A percentile compares a stretch with the other conserved stretches of the same genome.
These are phyloP conservation scores for Phrynosoma platyrhinos DNA, from an alignment of 2,113 vertebrate species.

Conservation along the genomic window DNA sequence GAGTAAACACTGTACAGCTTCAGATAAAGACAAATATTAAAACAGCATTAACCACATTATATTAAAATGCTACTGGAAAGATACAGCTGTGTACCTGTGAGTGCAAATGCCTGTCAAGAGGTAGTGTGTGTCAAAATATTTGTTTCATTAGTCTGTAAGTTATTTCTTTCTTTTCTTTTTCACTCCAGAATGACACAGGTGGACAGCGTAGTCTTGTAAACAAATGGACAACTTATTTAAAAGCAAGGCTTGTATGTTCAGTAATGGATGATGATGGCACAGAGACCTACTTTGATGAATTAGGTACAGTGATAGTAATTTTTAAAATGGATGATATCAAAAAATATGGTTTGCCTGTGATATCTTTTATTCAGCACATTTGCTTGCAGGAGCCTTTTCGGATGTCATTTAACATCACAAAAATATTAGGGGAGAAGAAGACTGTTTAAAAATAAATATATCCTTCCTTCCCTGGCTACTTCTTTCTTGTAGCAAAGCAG, in stretches of 20 bases:
- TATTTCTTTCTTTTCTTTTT: constrained; percentile 26
- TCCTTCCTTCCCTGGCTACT: not conserved
- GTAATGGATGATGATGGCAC: constrained; percentile 95
- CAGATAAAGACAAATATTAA: no score
- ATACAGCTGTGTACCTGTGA: not conserved
- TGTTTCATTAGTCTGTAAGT: not conserved
- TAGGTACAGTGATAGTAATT: constrained; percentile 80
- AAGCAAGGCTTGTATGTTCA: constrained; percentile 95
- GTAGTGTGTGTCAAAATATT: not conserved
- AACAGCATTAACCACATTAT: no score
- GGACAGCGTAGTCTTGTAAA: constrained; percentile 97
- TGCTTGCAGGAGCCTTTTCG: not conserved
- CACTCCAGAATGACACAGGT: constrained; percentile 91
- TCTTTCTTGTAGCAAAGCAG: not conserved
- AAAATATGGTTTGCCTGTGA: not conserved
- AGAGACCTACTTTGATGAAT: constrained; percentile 95
- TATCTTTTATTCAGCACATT: constrained; percentile 21
- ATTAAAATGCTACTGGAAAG: not conserved
- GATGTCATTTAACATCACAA: not conserved
- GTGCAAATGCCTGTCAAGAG: not conserved
- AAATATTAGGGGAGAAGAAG: not conserved
- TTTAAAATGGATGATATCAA: not conserved
- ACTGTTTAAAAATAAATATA: not conserved
- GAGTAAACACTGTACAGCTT: no score
- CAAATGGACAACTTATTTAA: constrained; percentile 98